A percentile compares a stretch with the other conserved stretches of the same genome.
These are phyloP conservation scores for Tenualosa ilisha DNA, from an alignment of 2,797 vertebrate species.

Conservation along the genomic window DNA sequence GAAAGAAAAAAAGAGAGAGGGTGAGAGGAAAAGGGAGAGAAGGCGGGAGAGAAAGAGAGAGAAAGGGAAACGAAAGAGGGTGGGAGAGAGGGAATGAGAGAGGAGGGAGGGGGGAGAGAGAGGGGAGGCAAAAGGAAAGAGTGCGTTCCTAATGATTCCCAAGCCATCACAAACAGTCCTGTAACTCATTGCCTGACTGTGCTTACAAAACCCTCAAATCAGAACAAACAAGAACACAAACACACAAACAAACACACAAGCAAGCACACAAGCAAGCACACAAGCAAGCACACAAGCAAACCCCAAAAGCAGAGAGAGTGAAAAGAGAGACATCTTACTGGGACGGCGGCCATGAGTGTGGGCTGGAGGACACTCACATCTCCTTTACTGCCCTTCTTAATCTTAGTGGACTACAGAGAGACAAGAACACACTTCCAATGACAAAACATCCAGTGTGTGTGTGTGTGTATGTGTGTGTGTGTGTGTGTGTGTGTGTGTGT, in stretches of 20 bases:
- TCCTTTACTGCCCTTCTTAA: conserved; percentile 94
- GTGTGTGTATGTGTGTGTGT: not conserved
- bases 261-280: too few species aligned
- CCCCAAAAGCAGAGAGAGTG: not conserved
- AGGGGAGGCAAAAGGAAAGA: too few species aligned
- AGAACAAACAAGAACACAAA: too few species aligned
- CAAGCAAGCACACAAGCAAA: conserved; percentile 29
- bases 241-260: too few species aligned
- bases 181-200: too few species aligned
- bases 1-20: not conserved
- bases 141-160: too few species aligned
- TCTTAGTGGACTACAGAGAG: conserved; percentile 86
- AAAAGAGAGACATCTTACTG: conserved; percentile 66
- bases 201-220: too few species aligned
- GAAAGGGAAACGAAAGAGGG: not conserved
- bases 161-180: too few species aligned
- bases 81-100: not conserved
- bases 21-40: not conserved
- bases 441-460: not conserved
- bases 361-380: conserved; percentile 87
- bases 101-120: not conserved
- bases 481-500: not conserved
- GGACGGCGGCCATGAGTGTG: conserved; percentile 93
- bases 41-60: not conserved
- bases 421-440: not conserved